Percentiles rank a stretch among this genome's conserved stretches.
Evolutionary conservation across 2,113 vertebrate genomes (phyloP).

Genomic region (Crocuta crocuta): DNA sequence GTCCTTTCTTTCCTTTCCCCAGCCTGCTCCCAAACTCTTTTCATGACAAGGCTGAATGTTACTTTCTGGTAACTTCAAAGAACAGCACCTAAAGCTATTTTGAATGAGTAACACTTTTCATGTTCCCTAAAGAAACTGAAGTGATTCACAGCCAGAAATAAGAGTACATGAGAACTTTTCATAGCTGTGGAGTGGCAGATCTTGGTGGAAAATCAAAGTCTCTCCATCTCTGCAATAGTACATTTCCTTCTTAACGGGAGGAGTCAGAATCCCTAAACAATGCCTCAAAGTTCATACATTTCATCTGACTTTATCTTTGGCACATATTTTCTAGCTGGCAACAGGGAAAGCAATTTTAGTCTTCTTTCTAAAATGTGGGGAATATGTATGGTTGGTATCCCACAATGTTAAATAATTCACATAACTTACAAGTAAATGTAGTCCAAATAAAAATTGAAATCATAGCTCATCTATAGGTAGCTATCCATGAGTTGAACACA

Average conservation of each 20-base stretch:
- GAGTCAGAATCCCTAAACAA: not conserved
- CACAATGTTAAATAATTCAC: not conserved
- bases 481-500: not conserved
- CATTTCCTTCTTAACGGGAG: not conserved
- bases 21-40: not conserved
- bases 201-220: not conserved
- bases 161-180: not conserved
- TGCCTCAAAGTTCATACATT: not conserved
- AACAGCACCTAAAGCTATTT: slow-evolving; percentile 35
- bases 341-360: not conserved
- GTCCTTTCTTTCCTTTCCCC: not conserved
- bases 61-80: slow-evolving; percentile 31
- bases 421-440: not conserved
- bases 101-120: slow-evolving; percentile 9
- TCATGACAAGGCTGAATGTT: not conserved
- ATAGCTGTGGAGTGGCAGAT: not conserved
- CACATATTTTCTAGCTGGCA: not conserved
- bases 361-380: not conserved
- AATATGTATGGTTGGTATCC: not conserved
- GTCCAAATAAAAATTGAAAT: slow-evolving; percentile 15
- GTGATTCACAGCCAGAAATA: not conserved
- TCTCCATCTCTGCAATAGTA: not conserved
- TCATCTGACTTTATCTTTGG: not conserved
- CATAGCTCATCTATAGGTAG: not conserved
- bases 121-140: slow-evolving; percentile 19